phyloP scores from a whole-genome alignment of 2,888 invertebrate genomes.

The Zygaena filipendulae region DNA sequence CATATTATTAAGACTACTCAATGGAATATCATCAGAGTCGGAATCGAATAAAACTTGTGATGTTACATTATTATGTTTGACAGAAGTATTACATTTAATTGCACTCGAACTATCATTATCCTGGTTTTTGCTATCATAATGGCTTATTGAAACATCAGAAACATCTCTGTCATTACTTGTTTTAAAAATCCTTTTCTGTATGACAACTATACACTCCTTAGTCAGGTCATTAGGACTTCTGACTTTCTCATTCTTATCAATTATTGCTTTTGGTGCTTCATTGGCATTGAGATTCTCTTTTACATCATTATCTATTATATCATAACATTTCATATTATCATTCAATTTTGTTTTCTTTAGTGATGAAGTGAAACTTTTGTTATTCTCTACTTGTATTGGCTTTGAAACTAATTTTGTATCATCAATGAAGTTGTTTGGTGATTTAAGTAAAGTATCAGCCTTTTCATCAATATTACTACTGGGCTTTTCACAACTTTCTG shows the following conservation, averaged over 20 bases:
- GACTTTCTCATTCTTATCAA: conserved; percentile 18
- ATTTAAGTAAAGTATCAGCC: neutral
- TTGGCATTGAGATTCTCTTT: conserved; percentile 6
- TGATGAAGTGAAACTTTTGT: neutral
- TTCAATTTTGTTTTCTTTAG: neutral
- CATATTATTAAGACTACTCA: conserved; percentile 31
- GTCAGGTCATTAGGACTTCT: conserved; percentile 44
- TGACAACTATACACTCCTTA: conserved; percentile 54
- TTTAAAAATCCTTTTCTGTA: conserved; percentile 49
- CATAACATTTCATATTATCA: conserved; percentile 1
- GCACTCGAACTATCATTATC: neutral
- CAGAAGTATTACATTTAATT: neutral
- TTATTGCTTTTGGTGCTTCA: conserved; percentile 4
- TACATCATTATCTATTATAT: conserved; percentile 3
- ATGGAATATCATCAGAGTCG: conserved; percentile 45
- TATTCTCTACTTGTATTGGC: too few relatives aligned
- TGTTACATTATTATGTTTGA: conserved; percentile 4
- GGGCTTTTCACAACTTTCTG: neutral
- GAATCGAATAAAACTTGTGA: conserved; percentile 40
- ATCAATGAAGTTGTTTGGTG: too few relatives aligned
- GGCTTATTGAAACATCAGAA: too few relatives aligned
- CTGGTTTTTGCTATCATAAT: too few relatives aligned
- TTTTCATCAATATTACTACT: neutral
- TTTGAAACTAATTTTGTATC: too few relatives aligned
- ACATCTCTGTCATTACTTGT: conserved; percentile 10